phyloP scores from a whole-genome alignment of 2,888 invertebrate species.

The Odontothrips loti region DNA sequence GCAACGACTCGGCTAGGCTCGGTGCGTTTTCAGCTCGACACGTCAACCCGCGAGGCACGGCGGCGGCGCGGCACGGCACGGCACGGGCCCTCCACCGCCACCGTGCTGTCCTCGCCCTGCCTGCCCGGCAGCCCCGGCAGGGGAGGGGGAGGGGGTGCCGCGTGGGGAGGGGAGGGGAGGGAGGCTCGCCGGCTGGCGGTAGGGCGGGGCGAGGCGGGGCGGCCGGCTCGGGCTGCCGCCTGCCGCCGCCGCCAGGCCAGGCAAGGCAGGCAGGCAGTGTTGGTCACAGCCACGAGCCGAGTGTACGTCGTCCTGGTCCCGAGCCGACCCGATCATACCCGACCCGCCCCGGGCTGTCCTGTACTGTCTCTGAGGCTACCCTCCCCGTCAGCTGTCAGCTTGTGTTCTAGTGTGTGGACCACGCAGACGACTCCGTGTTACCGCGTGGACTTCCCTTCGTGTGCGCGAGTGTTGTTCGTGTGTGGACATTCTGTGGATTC shows the following conservation, averaged over 20 bases:
- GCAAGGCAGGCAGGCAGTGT: not conserved
- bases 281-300: slow-evolving; percentile 17
- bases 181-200: slow-evolving; percentile 17
- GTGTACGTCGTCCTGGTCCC: not conserved
- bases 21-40: not conserved
- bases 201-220: not conserved
- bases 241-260: not conserved
- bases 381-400: not conserved
- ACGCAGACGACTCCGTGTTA: no score
- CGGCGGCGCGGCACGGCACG: not conserved
- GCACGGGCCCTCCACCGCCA: slow-evolving; percentile 1
- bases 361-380: not conserved
- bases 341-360: not conserved
- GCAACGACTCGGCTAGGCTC: not conserved
- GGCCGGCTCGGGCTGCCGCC: not conserved
- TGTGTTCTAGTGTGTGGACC: no score
- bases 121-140: not conserved
- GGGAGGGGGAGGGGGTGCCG: not conserved
- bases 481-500: no score
- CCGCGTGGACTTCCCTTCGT: no score
- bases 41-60: not conserved
- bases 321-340: not conserved
- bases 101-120: not conserved
- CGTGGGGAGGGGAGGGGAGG: not conserved
- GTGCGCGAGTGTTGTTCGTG: not conserved